These are phyloP conservation scores for Pteropus alecto DNA, from an alignment of 2,113 vertebrate species.

Conservation along the genomic window DNA sequence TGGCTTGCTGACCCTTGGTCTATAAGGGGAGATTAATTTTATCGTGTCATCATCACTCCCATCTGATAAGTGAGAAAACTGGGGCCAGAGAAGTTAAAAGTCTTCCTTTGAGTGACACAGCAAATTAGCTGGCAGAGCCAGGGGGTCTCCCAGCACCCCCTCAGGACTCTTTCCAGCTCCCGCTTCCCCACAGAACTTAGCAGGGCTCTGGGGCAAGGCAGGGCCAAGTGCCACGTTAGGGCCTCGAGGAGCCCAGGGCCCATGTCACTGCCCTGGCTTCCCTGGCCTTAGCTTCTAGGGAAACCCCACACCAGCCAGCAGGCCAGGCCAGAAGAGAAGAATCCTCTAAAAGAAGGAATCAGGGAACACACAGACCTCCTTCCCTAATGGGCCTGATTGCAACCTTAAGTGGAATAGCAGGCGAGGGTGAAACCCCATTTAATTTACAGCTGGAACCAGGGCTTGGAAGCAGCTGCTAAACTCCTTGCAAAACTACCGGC, in stretches of 20 bases:
- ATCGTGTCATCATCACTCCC: background rate
- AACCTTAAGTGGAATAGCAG: slow-evolving; percentile 68
- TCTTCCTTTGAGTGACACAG: background rate
- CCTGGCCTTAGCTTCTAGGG: background rate
- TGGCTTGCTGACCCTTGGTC: background rate
- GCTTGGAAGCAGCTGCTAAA: slow-evolving; percentile 48
- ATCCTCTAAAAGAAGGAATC: slow-evolving; percentile 24
- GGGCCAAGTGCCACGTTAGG: background rate
- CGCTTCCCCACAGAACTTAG: background rate
- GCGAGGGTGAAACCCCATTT: slow-evolving; percentile 9
- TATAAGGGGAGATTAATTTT: background rate
- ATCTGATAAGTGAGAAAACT: background rate
- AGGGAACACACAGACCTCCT: slow-evolving; percentile 12
- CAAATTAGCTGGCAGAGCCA: background rate
- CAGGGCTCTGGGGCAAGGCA: background rate
- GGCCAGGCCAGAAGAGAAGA: background rate
- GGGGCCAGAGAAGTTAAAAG: background rate
- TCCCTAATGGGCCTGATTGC: slow-evolving; percentile 45
- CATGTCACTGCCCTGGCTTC: background rate
- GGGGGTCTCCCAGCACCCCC: background rate
- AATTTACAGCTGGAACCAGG: slow-evolving; percentile 29
- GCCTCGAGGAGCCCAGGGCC: background rate
- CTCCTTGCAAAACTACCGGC: slow-evolving; percentile 36
- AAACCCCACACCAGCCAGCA: slow-evolving; percentile 25
- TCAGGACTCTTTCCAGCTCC: background rate